A percentile compares a stretch with the other conserved stretches of the same genome.
Evolutionary conservation across 2,888 invertebrate genomes (phyloP).

Genomic region (Anticlea derivata): DNA sequence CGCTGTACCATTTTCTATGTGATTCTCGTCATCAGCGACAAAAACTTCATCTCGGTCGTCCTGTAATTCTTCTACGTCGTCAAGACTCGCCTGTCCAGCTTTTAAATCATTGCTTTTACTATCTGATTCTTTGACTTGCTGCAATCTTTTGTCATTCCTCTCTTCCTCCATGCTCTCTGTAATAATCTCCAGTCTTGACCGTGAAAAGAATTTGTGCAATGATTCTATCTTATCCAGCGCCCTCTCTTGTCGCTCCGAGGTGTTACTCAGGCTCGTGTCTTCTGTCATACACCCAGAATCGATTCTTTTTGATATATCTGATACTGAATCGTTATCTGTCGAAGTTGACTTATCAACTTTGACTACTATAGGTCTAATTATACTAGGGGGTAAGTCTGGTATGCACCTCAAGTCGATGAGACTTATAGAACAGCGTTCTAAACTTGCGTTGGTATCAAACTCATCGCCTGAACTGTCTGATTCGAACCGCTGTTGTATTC

Average conservation of each 20-base stretch:
- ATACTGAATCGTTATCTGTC: slow-evolving; percentile 67
- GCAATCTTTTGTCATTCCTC: slow-evolving; percentile 25
- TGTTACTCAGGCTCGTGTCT: slow-evolving; percentile 60
- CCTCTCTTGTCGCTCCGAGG: slow-evolving; percentile 64
- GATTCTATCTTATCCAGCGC: slow-evolving; percentile 74
- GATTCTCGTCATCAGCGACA: slow-evolving; percentile 2
- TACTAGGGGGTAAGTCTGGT: slow-evolving; percentile 73
- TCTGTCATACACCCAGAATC: slow-evolving; percentile 74
- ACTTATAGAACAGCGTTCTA: slow-evolving; percentile 68
- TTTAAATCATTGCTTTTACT: slow-evolving; percentile 45
- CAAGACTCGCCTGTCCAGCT: slow-evolving; percentile 69
- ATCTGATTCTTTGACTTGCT: slow-evolving; percentile 33
- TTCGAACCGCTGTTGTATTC: slow-evolving; percentile 57
- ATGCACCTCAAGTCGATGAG: slow-evolving; percentile 72
- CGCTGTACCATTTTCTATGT: slow-evolving; percentile 29
- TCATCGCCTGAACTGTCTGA: slow-evolving; percentile 59
- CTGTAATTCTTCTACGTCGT: slow-evolving; percentile 73
- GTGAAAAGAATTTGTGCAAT: slow-evolving; percentile 72
- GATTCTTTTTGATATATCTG: slow-evolving; percentile 62
- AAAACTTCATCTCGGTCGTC: slow-evolving; percentile 55
- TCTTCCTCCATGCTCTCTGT: slow-evolving; percentile 70
- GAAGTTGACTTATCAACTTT: slow-evolving; percentile 75
- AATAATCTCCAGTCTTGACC: slow-evolving; percentile 75
- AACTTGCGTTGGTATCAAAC: slow-evolving; percentile 62
- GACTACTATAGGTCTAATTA: slow-evolving; percentile 67